Evolutionary conservation across 1,140 invertebrate species (phyloP).

Genomic region (Pseudomyrmex dendroicus): DNA sequence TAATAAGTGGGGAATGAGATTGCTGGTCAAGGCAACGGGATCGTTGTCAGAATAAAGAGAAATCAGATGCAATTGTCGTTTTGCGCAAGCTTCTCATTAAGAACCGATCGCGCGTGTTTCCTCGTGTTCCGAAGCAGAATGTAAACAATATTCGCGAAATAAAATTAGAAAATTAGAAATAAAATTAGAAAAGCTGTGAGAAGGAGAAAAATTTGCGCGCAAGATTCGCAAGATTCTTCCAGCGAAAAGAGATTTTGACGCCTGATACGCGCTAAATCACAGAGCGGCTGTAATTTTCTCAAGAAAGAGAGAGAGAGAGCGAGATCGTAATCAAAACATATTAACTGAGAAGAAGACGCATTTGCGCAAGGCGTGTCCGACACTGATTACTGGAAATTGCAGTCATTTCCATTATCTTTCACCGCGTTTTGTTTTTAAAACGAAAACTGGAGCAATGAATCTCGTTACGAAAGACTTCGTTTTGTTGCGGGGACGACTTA

Average conservation of each 20-base stretch:
- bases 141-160: background rate
- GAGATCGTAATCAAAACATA: background rate
- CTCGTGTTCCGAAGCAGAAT: background rate
- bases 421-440: background rate
- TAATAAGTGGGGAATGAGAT: constrained; percentile 1
- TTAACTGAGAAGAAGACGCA: constrained; percentile 38
- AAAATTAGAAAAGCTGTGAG: background rate
- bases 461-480: background rate
- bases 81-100: background rate
- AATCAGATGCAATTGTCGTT: constrained; percentile 28
- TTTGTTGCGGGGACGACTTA: background rate
- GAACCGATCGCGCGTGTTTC: background rate
- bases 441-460: constrained; percentile 66
- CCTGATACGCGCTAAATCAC: constrained; percentile 54
- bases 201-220: no score
- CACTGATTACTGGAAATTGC: constrained; percentile 75
- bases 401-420: constrained; percentile 75
- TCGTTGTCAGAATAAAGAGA: constrained; percentile 41
- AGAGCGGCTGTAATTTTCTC: constrained; percentile 19
- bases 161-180: background rate
- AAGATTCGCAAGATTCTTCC: no score
- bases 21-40: constrained; percentile 55
- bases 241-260: constrained; percentile 22
- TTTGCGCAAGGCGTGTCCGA: constrained; percentile 66
- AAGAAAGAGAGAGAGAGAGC: background rate